Evolutionary conservation across 1,140 invertebrate genomes (phyloP).

Genomic region (Limonius californicus): DNA sequence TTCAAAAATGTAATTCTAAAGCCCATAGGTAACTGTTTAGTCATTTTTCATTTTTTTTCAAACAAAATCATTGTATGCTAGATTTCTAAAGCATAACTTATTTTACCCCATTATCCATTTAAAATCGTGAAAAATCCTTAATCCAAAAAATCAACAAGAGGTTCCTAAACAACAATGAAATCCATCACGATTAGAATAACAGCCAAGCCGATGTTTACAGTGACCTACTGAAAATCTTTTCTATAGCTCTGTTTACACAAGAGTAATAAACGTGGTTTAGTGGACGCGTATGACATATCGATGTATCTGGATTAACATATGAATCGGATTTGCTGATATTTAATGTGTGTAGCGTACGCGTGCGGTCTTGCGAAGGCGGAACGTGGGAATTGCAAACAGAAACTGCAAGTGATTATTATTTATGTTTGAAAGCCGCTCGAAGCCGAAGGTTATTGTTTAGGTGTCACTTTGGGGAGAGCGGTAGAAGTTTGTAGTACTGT

Average conservation of each 20-base stretch:
- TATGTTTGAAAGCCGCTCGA: conserved; percentile 36
- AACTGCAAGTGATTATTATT: conserved; percentile 43
- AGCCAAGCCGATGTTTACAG: conserved; percentile 30
- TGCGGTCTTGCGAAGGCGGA: conserved; percentile 31
- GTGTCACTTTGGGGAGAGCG: neutral
- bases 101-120: too few relatives aligned
- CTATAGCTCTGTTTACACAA: conserved; percentile 35
- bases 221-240: conserved; percentile 17
- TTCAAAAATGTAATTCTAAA: too few relatives aligned
- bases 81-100: too few relatives aligned
- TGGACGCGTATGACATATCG: conserved; percentile 36
- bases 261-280: conserved; percentile 42
- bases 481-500: neutral
- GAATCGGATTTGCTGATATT: conserved; percentile 48
- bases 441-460: conserved; percentile 3
- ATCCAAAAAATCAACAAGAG: neutral
- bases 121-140: too few relatives aligned
- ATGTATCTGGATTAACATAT: conserved; percentile 44
- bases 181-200: neutral
- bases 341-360: conserved; percentile 41
- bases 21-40: too few relatives aligned
- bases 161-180: neutral
- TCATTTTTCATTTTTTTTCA: too few relatives aligned
- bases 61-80: too few relatives aligned
- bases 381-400: conserved; percentile 47